Conservation (phyloP, 2,113 vertebrate genomes). For the Misgurnus anguillicaudatus region DNA sequence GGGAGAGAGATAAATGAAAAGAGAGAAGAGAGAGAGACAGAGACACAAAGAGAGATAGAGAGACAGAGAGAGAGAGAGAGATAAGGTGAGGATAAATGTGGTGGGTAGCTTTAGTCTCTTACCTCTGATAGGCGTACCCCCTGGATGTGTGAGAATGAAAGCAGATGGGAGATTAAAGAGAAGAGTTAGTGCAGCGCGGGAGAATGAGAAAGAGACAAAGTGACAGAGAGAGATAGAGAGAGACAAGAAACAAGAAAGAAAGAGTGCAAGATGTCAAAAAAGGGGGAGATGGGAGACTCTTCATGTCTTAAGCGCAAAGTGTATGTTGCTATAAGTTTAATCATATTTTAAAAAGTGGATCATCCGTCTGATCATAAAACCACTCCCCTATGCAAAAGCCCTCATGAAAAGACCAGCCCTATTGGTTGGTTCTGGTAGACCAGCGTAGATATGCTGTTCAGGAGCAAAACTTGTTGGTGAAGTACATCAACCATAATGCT, state of each 20-base stretch:
- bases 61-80: constrained; percentile 48
- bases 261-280: constrained; percentile 43
- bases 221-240: constrained; percentile 61
- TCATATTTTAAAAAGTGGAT: neutral
- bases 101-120: constrained; percentile 90
- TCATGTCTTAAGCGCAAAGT: constrained; percentile 70
- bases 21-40: neutral
- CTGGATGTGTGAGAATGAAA: constrained; percentile 96
- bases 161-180: constrained; percentile 95
- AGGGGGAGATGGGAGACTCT: constrained; percentile 53
- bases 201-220: constrained; percentile 53
- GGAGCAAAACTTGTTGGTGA: too few relatives aligned
- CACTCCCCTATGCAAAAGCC: neutral
- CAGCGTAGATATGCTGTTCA: too few relatives aligned
- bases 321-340: neutral
- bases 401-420: too few relatives aligned
- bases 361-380: too few relatives aligned
- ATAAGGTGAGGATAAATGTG: constrained; percentile 79
- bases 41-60: neutral
- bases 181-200: constrained; percentile 87
- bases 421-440: too few relatives aligned
- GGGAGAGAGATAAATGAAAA: neutral
- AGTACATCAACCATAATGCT: too few relatives aligned
- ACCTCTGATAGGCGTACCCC: constrained; percentile 96
- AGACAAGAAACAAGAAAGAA: constrained; percentile 62